These are phyloP conservation scores for Martes martes DNA, from an alignment of 2,113 vertebrate genomes.

Conservation along the genomic window DNA sequence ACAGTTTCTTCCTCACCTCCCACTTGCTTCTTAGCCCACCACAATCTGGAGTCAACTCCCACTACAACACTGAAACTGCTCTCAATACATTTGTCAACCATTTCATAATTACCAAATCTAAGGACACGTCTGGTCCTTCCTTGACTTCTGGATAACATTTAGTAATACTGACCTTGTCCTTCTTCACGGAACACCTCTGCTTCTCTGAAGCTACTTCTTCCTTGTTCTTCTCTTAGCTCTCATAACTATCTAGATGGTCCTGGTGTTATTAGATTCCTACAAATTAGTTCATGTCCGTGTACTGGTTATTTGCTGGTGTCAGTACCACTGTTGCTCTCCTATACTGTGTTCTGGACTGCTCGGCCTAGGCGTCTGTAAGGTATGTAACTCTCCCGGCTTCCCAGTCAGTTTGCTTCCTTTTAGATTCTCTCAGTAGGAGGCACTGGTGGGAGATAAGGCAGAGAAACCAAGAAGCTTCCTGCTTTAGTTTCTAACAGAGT, in stretches of 20 bases:
- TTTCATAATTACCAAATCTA: not conserved
- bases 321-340: not conserved
- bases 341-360: not conserved
- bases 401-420: not conserved
- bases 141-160: not conserved
- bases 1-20: slow-evolving; percentile 69
- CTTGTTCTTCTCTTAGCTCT: not conserved
- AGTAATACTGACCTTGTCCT: not conserved
- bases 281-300: not conserved
- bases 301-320: not conserved
- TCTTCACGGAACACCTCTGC: not conserved
- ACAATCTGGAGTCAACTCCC: slow-evolving; percentile 70
- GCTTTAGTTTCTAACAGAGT: not conserved
- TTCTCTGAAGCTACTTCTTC: not conserved
- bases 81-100: not conserved
- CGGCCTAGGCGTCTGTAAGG: not conserved
- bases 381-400: not conserved
- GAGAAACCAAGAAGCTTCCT: not conserved
- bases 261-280: not conserved
- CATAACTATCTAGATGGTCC: not conserved
- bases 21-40: slow-evolving; percentile 56
- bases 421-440: not conserved
- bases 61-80: slow-evolving; percentile 10
- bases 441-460: not conserved
- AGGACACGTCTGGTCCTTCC: not conserved